phyloP scores from a whole-genome alignment of 2,797 vertebrate species.

The Centroberyx gerrardi region DNA sequence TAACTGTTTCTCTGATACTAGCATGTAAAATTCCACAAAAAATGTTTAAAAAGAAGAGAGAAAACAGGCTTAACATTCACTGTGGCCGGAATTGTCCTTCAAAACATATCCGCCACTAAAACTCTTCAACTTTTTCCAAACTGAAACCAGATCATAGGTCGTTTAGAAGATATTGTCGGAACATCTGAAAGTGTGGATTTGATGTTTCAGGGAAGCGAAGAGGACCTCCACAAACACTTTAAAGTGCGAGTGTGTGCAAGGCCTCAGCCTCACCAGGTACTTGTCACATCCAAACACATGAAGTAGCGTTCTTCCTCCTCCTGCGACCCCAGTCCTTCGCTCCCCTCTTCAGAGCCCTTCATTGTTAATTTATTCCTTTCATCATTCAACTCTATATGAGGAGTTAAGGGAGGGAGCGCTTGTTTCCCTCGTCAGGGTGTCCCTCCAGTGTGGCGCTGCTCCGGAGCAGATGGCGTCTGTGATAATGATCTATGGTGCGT shows the following conservation, averaged over 20 bases:
- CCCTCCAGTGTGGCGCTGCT: slow-evolving; percentile 60
- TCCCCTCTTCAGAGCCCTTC: slow-evolving; percentile 23
- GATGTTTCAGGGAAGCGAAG: not conserved
- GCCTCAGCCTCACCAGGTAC: slow-evolving; percentile 20
- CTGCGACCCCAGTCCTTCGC: slow-evolving; percentile 1
- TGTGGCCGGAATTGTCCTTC: no score
- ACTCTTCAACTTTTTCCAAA: no score
- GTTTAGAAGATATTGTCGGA: not conserved
- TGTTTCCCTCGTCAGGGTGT: slow-evolving; percentile 58
- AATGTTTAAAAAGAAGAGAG: no score
- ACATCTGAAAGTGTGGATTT: no score
- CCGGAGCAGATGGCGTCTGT: slow-evolving; percentile 68
- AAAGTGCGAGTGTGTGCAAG: not conserved
- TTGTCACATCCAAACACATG: slow-evolving; percentile 40
- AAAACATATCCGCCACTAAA: no score
- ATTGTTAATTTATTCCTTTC: slow-evolving; percentile 62
- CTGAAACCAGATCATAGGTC: no score
- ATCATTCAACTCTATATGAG: slow-evolving; percentile 59
- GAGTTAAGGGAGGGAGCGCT: slow-evolving; percentile 53
- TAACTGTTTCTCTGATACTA: no score
- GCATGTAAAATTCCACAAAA: no score
- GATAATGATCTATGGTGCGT: slow-evolving; percentile 59
- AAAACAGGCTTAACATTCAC: no score
- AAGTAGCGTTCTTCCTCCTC: slow-evolving; percentile 30
- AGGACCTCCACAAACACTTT: slow-evolving; percentile 5